Percentiles rank a stretch among this genome's conserved stretches.
phyloP scores from a whole-genome alignment of 2,797 vertebrate genomes.

The Syngnathus rostellatus region DNA sequence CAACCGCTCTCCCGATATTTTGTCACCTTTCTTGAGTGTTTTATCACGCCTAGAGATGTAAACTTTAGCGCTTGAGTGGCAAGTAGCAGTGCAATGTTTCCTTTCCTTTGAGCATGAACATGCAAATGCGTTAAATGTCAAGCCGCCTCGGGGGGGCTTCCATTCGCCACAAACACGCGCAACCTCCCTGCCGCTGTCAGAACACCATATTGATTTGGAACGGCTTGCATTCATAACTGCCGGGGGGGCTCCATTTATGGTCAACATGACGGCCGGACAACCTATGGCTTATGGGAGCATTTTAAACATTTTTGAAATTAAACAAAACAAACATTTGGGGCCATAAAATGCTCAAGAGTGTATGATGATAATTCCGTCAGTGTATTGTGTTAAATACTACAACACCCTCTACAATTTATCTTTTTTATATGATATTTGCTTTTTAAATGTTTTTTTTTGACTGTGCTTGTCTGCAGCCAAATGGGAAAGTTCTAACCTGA shows the following conservation, averaged over 20 bases:
- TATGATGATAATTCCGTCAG: too few relatives aligned
- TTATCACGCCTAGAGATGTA: neutral
- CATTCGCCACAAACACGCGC: neutral
- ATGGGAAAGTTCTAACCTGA: too few relatives aligned
- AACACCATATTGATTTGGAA: neutral
- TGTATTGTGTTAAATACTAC: too few relatives aligned
- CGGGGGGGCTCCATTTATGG: neutral
- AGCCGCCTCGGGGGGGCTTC: neutral
- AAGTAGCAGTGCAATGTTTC: neutral
- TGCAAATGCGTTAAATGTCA: constrained; percentile 3
- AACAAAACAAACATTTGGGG: too few relatives aligned
- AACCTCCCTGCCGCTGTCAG: neutral
- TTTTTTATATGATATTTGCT: too few relatives aligned
- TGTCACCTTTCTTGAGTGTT: neutral
- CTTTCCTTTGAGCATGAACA: constrained; percentile 2
- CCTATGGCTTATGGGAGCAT: too few relatives aligned
- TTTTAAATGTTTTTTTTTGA: too few relatives aligned
- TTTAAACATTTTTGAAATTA: too few relatives aligned
- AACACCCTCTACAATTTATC: too few relatives aligned
- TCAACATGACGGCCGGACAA: too few relatives aligned
- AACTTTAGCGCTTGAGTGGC: constrained; percentile 3
- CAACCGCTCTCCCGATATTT: neutral
- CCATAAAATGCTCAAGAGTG: too few relatives aligned
- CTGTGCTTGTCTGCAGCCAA: too few relatives aligned
- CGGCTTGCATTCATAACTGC: neutral